Percentiles rank a stretch among this genome's conserved stretches.
These are phyloP conservation scores for Tenthredo mesomela DNA, from an alignment of 2,888 invertebrate species.

Conservation along the genomic window DNA sequence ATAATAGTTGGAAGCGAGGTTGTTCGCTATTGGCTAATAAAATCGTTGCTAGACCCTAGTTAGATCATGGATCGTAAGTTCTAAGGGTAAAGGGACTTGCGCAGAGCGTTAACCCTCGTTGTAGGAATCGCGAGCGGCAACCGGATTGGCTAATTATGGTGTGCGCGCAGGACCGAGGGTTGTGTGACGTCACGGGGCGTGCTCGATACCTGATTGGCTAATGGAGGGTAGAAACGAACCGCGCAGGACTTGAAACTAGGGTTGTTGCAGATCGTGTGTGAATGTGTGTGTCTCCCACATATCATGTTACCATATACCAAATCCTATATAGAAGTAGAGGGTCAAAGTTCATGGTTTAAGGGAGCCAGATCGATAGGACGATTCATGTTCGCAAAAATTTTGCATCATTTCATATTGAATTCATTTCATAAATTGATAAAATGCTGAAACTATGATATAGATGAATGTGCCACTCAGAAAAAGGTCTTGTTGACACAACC, in stretches of 20 bases:
- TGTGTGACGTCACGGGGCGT: constrained; percentile 71
- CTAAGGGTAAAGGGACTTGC: constrained; percentile 14
- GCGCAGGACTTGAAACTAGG: background rate
- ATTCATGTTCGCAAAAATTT: too few relatives aligned
- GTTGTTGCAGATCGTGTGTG: background rate
- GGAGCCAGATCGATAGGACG: background rate
- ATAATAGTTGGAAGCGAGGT: background rate
- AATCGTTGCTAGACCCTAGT: background rate
- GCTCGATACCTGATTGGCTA: constrained; percentile 69
- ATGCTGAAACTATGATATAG: background rate
- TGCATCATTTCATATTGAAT: background rate
- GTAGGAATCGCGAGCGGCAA: constrained; percentile 50
- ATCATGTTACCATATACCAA: constrained; percentile 26
- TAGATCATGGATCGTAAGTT: constrained; percentile 15
- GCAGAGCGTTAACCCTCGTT: constrained; percentile 11
- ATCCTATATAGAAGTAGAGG: background rate
- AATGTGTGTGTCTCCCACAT: background rate
- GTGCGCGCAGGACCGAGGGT: constrained; percentile 58
- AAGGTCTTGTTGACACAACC: too few relatives aligned
- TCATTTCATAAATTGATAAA: background rate
- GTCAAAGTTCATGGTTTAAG: background rate
- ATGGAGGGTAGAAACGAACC: constrained; percentile 53
- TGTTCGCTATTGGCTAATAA: constrained; percentile 43
- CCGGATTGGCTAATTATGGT: constrained; percentile 74
- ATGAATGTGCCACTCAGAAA: too few relatives aligned